phyloP scores from a whole-genome alignment of 2,888 invertebrate species.

The Augiades crinisus region DNA sequence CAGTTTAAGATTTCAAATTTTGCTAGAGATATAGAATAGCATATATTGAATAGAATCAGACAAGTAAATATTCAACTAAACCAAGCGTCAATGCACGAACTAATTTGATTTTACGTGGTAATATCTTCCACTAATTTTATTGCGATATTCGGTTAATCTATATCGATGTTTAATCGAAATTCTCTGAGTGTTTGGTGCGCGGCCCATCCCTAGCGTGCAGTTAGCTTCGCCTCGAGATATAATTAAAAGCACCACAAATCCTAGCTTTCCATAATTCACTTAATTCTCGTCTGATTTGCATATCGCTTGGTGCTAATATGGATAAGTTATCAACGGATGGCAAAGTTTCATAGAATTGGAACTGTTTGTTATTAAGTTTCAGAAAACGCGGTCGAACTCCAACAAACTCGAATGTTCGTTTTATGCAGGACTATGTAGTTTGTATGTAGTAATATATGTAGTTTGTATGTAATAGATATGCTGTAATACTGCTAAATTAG shows the following conservation, averaged over 20 bases:
- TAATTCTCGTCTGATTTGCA: constrained; percentile 45
- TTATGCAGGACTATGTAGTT: no score
- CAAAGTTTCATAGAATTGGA: not conserved
- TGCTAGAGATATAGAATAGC: no score
- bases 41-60: no score
- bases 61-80: no score
- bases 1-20: no score
- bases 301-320: constrained; percentile 38
- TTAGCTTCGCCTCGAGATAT: constrained; percentile 38
- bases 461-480: no score
- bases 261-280: constrained; percentile 53
- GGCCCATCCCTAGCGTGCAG: constrained; percentile 18
- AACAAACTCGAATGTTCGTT: no score
- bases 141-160: not conserved
- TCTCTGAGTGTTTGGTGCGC: not conserved
- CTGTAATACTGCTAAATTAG: no score
- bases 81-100: no score
- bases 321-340: constrained; percentile 38
- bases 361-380: not conserved
- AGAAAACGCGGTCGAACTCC: not conserved
- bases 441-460: no score
- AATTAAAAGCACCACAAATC: constrained; percentile 51
- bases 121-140: not conserved
- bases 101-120: no score
- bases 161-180: not conserved